Evolutionary conservation across 2,797 vertebrate genomes (phyloP), one percentile per base, ranked within the genome.

Genomic region (Acomys russatus): DNA sequence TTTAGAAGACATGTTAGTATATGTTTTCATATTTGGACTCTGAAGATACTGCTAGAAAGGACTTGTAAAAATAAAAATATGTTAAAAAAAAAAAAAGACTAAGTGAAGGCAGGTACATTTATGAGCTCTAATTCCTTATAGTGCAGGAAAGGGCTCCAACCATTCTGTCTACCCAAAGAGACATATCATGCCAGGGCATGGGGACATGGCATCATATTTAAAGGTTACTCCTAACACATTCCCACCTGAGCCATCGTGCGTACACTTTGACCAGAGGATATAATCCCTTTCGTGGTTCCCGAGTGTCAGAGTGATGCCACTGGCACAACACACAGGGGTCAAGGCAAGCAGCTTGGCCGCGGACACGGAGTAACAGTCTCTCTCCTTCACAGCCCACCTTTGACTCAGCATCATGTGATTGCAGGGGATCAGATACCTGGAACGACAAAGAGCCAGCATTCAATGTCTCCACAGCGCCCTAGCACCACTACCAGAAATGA

Each of bases 361-460:
- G 4, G 99, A 99, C n/a, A 99, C 98, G 0, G 99, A 99, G 94
- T 99, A 99, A 97, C 99, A 99, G 98, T 99, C 99, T 97, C 99
- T 98, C 97, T 99, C 99, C 97, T 98, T 99, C 98, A 99, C 99
- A 86, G 99, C 99, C 0, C 98, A 97, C 10, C 99, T 98, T 98
- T 99, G 99, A 98, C 99, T 99, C 98, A 99, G 97, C 99, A 99
- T 99, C 98, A 99, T 99, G 98, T 99, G 99, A 98, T 99, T 99
- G 98, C 99, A 99, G 0, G 99, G 99, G 98, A 99, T 99, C 98
- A 99, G 99, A 97, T 99, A 99, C 98, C 99, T 99, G 98, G 61
- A 97, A 98, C 1, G 97, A 88, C 61, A 98, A 61, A 23, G 35
- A 35, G 11, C 35, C 6, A 9, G 4, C 3, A 1, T 97, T 94